Base-by-base conservation (phyloP, 2,797 vertebrate species). In the Staurois parvus region DNA sequence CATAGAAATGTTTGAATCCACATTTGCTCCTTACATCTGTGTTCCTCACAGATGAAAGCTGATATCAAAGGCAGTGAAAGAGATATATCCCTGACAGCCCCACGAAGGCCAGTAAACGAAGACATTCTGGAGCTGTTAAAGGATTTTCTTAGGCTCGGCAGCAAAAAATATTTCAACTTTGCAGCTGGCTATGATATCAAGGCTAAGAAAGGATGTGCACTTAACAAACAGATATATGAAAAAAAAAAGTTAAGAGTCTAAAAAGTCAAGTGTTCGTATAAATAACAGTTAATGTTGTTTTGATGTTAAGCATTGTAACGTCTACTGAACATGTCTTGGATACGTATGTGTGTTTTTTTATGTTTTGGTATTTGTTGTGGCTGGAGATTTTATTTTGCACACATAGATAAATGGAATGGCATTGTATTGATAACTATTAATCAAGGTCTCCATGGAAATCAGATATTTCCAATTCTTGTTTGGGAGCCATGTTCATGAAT, bases 41-140 rank as follows among this genome's bases (percentile, higher is more conserved):
- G 26, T 83, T 75, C 79, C 81, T 85, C 87, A 86, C 86, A 52
- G 87, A 90, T 34, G 66, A 90, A 90, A 87, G 83, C 42, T 86
- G 59, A 79, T 88, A 81, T 74, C 88, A 89, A n/a, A 87, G 88
- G 77, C 88, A 79, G 4, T 87, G 88, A 89, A 88, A 69, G 80
- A 82, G 4, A 87, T 88, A 52, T 87, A 72, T 77, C 74, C 88
- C 85, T 89, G 86, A 91, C 87, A 90, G 56, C 67, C 84, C 75
- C 0, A 0, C 76, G 84, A 72, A 87, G 77, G 79, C 74, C 88
- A 74, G 69, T 84, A 86, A 88, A 87, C 29, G 82, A 64, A 64
- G 87, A 73, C 2, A 5, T 84, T 67, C 76, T 89, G 62, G 32
- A 70, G 76, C 70, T 28, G 75, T 87, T 86, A 64, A 76, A 72